A percentile compares a stretch with the other conserved stretches of the same genome.
Evolutionary conservation across 2,113 vertebrate species (phyloP).

Genomic region (Tenebrosternarchus preto): DNA sequence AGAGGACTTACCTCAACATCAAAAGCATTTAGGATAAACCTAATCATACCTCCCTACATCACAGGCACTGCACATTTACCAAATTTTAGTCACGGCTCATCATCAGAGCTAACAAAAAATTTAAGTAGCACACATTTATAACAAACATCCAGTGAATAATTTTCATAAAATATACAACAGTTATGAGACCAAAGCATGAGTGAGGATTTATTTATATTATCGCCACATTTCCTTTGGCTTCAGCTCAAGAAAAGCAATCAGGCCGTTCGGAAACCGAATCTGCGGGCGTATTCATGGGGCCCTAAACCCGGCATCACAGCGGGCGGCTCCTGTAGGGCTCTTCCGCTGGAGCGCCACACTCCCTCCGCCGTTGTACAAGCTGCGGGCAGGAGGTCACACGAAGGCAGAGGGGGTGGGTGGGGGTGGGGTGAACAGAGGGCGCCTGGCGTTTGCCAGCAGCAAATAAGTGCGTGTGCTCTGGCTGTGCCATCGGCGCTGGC

Average conservation of each 20-base stretch:
- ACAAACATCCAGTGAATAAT: no score
- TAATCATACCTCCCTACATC: background rate
- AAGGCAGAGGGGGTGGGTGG: background rate
- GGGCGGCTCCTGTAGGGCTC: background rate
- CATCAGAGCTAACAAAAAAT: no score
- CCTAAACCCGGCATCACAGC: background rate
- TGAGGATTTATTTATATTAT: background rate
- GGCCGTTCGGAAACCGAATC: background rate
- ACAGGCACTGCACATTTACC: background rate
- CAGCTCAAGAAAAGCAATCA: background rate
- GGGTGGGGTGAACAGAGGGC: conserved; percentile 40
- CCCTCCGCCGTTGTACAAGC: background rate
- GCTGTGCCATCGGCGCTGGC: conserved; percentile 62
- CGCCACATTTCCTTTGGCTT: background rate
- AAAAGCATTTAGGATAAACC: background rate
- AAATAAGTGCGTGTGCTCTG: conserved; percentile 70
- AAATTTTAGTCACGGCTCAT: no score
- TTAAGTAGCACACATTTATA: no score
- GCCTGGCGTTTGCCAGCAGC: conserved; percentile 70
- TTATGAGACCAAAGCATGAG: background rate
- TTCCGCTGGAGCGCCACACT: background rate
- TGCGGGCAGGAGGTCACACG: conserved; percentile 19
- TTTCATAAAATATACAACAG: background rate
- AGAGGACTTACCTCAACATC: conserved; percentile 33
- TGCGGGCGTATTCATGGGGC: background rate